phyloP scores from a whole-genome alignment of 2,797 vertebrate species.

The Etheostoma perlongum region DNA sequence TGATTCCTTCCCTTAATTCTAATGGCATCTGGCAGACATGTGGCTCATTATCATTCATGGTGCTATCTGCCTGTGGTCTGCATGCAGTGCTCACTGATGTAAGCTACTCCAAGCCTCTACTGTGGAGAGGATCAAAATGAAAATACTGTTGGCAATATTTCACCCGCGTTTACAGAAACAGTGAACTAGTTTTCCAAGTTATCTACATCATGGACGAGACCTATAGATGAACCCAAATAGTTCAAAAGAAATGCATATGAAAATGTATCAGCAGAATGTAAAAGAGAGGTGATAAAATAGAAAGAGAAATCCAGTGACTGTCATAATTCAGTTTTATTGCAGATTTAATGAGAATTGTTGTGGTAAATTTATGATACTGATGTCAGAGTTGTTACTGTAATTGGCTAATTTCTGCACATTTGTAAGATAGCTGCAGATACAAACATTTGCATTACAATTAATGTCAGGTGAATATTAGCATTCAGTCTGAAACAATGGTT shows the following conservation, averaged over 20 bases:
- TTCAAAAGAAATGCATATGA: slow-evolving; percentile 20
- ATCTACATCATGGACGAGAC: slow-evolving; percentile 13
- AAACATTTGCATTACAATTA: slow-evolving; percentile 51
- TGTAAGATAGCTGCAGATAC: slow-evolving; percentile 29
- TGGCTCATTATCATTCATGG: slow-evolving; percentile 80
- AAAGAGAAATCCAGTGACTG: background rate
- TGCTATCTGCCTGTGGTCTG: slow-evolving; percentile 70
- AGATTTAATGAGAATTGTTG: slow-evolving; percentile 5
- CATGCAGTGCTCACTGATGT: slow-evolving; percentile 76
- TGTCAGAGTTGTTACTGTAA: slow-evolving; percentile 41
- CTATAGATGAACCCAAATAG: slow-evolving; percentile 23
- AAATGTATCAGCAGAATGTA: slow-evolving; percentile 25
- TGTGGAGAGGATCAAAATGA: slow-evolving; percentile 57
- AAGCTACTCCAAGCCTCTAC: slow-evolving; percentile 59
- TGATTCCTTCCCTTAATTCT: slow-evolving; percentile 60
- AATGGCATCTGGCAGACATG: slow-evolving; percentile 71
- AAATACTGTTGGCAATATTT: slow-evolving; percentile 56
- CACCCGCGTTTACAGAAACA: slow-evolving; percentile 36
- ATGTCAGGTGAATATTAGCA: slow-evolving; percentile 40
- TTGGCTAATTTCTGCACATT: slow-evolving; percentile 22
- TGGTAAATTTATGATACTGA: slow-evolving; percentile 20
- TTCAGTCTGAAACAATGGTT: slow-evolving; percentile 45
- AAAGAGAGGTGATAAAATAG: slow-evolving; percentile 18
- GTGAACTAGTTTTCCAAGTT: slow-evolving; percentile 42
- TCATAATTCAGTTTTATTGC: slow-evolving; percentile 28